Evolutionary conservation across 1,140 invertebrate species (phyloP), one percentile per base, ranked within the genome.

Genomic region (Macrosteles quadrilineatus): DNA sequence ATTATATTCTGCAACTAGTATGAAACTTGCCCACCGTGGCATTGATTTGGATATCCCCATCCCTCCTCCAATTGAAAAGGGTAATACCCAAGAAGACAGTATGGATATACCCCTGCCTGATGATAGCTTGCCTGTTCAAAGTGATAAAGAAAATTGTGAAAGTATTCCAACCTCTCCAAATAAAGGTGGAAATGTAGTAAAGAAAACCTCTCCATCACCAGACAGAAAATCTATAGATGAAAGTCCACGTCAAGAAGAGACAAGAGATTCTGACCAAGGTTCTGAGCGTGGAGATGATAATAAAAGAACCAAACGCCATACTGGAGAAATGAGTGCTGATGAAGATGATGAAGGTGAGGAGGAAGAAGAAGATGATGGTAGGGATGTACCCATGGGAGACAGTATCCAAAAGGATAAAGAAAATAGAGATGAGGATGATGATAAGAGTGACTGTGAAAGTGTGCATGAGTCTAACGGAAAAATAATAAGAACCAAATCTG

Each of bases 1-100:
- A 2, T 91, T 93, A 67, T 93, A 93, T 79, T 93, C 91, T 0
- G 87, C 89, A 2, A 86, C 90, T 72, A 92, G 90, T 27, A 89
- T 92, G 77, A 87, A 90, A 67, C 86, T 93, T 32, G 71, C 72
- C 3, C 63, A 17, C 11, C 9, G 63, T 23, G 65, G 62, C 27
- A 53, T 63, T 12, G 29, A 45, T 25, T 45, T 66, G 31, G 63
- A 66, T 43, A 66, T 66, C 11, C 63, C 63, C 4, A 66, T 66
- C 17, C 63, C 59, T 32, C 63, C 63, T 1, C 45, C 69, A 69
- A 72, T 71, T 40, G 65, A 50, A 63, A 66, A 73, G 36, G 71
- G 67, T 64, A 47, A 1, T 27, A 50, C 27, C 23, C 29, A 69
- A 32, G 59, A n/a, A 31, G 62, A 71, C 43, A 62, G 30, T 57